Percentiles rank a stretch among this genome's conserved stretches.
phyloP scores from a whole-genome alignment of 2,113 vertebrate species.

The Aldabrachelys gigantea region DNA sequence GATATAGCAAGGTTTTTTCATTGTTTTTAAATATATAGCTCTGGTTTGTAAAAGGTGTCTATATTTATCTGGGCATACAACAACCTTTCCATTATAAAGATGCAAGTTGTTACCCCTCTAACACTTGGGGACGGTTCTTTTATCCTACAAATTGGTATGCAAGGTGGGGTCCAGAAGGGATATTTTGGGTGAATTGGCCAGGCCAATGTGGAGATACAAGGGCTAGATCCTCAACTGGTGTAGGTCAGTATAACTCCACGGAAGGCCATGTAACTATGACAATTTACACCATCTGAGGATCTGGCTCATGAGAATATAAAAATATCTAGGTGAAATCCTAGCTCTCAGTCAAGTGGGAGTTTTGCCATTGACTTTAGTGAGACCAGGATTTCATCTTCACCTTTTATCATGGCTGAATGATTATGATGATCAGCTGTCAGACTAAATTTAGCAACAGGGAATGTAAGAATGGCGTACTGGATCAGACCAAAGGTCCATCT shows the following conservation, averaged over 20 bases:
- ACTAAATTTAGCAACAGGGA: neutral
- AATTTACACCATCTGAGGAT: neutral
- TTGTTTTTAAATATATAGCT: neutral
- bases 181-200: neutral
- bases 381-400: neutral
- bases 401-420: neutral
- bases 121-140: neutral
- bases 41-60: neutral
- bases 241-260: neutral
- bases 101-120: neutral
- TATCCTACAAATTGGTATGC: neutral
- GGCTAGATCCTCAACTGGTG: neutral
- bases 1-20: neutral
- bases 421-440: rapidly evolving
- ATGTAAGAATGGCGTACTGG: no score
- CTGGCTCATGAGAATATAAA: rapidly evolving
- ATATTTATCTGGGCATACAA: neutral
- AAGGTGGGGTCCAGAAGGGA: neutral
- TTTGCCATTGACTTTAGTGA: neutral
- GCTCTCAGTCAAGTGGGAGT: neutral
- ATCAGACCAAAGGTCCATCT: no score
- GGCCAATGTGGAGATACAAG: neutral
- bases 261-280: rapidly evolving
- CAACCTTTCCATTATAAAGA: neutral
- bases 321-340: rapidly evolving